Evolutionary conservation across 2,888 invertebrate genomes (phyloP).

Genomic region (Scelioninae gen. 2): DNA sequence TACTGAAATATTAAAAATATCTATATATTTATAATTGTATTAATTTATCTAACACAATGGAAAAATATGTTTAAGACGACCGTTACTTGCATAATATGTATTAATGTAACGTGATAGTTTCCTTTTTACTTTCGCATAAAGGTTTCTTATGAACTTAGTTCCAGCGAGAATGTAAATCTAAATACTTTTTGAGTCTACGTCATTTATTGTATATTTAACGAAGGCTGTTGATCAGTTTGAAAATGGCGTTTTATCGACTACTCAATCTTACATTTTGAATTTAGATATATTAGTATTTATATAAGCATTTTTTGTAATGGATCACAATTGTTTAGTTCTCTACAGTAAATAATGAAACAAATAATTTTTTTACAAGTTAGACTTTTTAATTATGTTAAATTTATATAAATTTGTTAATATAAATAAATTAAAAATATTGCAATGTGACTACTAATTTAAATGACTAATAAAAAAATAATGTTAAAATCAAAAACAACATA

Average conservation of each 20-base stretch:
- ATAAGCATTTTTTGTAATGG: too few relatives aligned
- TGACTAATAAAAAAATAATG: too few relatives aligned
- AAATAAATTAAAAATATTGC: neutral
- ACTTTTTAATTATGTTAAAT: neutral
- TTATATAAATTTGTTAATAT: neutral
- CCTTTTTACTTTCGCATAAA: neutral
- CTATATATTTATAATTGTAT: constrained; percentile 36
- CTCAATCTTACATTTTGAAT: constrained; percentile 18
- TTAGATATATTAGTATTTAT: too few relatives aligned
- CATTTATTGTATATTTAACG: constrained; percentile 4
- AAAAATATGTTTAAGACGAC: constrained; percentile 10
- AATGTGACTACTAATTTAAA: too few relatives aligned
- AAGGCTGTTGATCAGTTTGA: constrained; percentile 36
- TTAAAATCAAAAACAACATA: too few relatives aligned
- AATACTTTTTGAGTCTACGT: neutral
- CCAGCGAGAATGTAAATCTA: neutral
- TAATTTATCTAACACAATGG: constrained; percentile 22
- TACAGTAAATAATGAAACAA: too few relatives aligned
- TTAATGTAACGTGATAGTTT: constrained; percentile 2
- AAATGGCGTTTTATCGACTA: constrained; percentile 16
- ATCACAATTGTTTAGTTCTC: too few relatives aligned
- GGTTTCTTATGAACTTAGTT: neutral
- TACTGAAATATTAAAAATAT: constrained; percentile 10
- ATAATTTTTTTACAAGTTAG: neutral
- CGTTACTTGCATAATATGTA: too few relatives aligned